phyloP scores from a whole-genome alignment of 2,888 invertebrate species.

The Coelopa pilipes region DNA sequence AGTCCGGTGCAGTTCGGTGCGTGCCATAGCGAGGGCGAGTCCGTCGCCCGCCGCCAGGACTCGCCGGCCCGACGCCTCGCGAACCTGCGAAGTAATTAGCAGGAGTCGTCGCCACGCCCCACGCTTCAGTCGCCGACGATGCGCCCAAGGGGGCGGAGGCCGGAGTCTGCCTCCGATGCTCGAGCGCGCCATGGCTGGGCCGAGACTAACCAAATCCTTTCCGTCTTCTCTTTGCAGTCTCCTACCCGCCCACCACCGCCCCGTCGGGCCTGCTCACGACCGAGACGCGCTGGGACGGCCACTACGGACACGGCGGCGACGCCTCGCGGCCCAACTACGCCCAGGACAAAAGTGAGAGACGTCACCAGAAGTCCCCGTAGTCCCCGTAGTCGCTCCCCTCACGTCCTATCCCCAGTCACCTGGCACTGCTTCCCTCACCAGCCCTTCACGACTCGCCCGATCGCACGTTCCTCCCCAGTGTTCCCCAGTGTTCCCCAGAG shows the following conservation, averaged over 20 bases:
- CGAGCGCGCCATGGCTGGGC: too few species aligned
- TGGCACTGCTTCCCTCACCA: too few species aligned
- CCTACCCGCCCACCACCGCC: slow-evolving; percentile 64
- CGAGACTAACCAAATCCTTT: background rate
- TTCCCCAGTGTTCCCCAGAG: background rate
- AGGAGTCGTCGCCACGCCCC: too few species aligned
- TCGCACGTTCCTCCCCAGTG: too few species aligned
- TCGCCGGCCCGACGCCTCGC: slow-evolving; percentile 52
- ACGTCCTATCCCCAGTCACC: too few species aligned
- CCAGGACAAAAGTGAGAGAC: slow-evolving; percentile 61
- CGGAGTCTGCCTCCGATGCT: too few species aligned
- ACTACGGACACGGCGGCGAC: slow-evolving; percentile 54
- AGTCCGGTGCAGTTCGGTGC: too few species aligned
- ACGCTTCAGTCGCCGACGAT: too few species aligned
- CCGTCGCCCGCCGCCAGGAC: slow-evolving; percentile 29
- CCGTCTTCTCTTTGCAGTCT: slow-evolving; percentile 53
- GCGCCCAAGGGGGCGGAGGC: too few species aligned
- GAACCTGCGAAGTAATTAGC: slow-evolving; percentile 57
- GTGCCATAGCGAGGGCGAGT: background rate
- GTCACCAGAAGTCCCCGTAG: too few species aligned
- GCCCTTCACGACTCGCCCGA: too few species aligned
- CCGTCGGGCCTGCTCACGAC: slow-evolving; percentile 56
- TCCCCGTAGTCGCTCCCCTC: too few species aligned
- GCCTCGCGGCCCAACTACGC: slow-evolving; percentile 55
- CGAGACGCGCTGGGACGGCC: slow-evolving; percentile 61